phyloP scores from a whole-genome alignment of 2,888 invertebrate genomes.

The Stenurella melanura region DNA sequence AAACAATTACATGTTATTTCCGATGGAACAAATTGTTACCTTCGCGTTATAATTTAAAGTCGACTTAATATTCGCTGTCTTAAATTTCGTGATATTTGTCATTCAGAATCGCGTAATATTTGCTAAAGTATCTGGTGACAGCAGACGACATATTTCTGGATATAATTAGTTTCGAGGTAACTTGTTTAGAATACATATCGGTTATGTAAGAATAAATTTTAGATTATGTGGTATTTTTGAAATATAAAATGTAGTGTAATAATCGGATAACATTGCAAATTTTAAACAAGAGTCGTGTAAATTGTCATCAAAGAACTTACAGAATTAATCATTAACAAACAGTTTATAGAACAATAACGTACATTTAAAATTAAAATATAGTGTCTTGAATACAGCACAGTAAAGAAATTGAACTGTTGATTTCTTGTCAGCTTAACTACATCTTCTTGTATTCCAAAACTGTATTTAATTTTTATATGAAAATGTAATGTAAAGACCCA shows the following conservation, averaged over 20 bases:
- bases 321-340: too few species aligned
- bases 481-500: too few species aligned
- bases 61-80: conserved; percentile 18
- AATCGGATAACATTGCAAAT: neutral
- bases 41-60: conserved; percentile 23
- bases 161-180: conserved; percentile 5
- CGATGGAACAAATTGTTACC: conserved; percentile 12
- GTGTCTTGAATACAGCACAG: too few species aligned
- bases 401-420: too few species aligned
- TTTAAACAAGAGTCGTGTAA: too few species aligned
- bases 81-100: conserved; percentile 18
- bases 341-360: too few species aligned
- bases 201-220: neutral
- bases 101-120: conserved; percentile 13
- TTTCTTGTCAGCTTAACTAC: too few species aligned
- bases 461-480: too few species aligned
- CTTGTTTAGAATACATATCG: conserved; percentile 20
- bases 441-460: too few species aligned
- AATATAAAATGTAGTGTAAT: neutral
- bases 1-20: conserved; percentile 18
- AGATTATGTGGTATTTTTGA: neutral
- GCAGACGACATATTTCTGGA: neutral
- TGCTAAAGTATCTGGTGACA: neutral
- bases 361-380: too few species aligned
- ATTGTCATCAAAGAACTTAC: too few species aligned